Percentiles rank a stretch among this genome's conserved stretches.
These are phyloP conservation scores for Lycocorax pyrrhopterus DNA, from an alignment of 2,113 vertebrate species.

Conservation along the genomic window DNA sequence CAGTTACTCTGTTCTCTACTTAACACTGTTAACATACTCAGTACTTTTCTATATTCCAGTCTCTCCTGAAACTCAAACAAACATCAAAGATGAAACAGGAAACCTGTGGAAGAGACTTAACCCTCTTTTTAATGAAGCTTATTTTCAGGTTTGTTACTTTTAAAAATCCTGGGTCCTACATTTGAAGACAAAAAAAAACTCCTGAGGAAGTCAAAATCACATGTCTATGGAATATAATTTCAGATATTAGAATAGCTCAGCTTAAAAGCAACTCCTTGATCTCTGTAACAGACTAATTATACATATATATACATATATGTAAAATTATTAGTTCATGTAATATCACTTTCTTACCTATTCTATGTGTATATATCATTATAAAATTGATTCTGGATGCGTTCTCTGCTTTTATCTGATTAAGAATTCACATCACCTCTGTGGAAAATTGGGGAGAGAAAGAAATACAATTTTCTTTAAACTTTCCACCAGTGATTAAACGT, in stretches of 20 bases:
- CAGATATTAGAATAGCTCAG: constrained; percentile 8
- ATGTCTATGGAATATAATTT: constrained; percentile 29
- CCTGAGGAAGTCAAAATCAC: constrained; percentile 19
- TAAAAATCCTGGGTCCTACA: constrained; percentile 37
- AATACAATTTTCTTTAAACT: neutral
- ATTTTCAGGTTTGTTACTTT: constrained; percentile 51
- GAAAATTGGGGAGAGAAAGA: neutral
- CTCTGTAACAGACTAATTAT: constrained; percentile 12
- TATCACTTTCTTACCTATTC: neutral
- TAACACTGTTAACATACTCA: neutral
- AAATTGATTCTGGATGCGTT: neutral
- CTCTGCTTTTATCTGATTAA: neutral
- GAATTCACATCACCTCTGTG: neutral
- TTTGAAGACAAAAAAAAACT: neutral
- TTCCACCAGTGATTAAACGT: neutral
- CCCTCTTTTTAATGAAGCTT: constrained; percentile 41
- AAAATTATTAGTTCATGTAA: neutral
- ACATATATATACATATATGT: neutral
- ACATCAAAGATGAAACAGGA: constrained; percentile 48
- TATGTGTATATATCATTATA: neutral
- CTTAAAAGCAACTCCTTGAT: constrained; percentile 18
- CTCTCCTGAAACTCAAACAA: constrained; percentile 48
- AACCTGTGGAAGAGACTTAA: constrained; percentile 25
- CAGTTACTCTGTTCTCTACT: neutral
- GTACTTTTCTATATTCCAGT: neutral